A percentile compares a stretch with the other conserved stretches of the same genome.
Evolutionary conservation across 2,113 vertebrate genomes (phyloP).

Genomic region (Pangasianodon gigas): DNA sequence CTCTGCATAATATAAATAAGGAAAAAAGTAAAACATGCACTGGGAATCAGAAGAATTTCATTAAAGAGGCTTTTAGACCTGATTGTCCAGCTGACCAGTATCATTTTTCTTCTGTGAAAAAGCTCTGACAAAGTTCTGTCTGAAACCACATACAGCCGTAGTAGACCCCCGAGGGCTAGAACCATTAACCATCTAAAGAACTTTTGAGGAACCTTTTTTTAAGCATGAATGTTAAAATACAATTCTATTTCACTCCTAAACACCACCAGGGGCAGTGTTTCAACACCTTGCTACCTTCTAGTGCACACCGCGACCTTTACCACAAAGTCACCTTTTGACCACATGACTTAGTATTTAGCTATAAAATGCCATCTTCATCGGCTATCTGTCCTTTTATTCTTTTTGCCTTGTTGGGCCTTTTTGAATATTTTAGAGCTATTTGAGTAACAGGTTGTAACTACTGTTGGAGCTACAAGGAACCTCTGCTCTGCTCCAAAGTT

Average conservation of each 20-base stretch:
- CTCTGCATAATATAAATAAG: background rate
- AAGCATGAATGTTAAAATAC: background rate
- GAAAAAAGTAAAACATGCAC: background rate
- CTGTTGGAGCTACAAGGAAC: background rate
- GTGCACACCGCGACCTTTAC: background rate
- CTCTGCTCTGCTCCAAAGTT: background rate
- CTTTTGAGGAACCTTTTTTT: background rate
- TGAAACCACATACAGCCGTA: background rate
- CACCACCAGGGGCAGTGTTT: background rate
- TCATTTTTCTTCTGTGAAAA: background rate
- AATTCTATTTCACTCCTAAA: background rate
- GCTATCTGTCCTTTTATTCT: background rate
- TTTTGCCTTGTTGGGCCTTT: background rate
- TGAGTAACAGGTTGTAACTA: background rate
- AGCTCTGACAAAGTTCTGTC: background rate
- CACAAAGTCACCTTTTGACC: background rate
- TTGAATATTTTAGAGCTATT: background rate
- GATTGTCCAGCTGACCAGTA: background rate
- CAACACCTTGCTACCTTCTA: background rate
- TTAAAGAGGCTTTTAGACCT: background rate
- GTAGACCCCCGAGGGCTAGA: background rate
- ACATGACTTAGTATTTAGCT: background rate
- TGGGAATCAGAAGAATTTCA: background rate
- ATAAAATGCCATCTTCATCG: background rate
- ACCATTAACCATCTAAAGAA: background rate